A percentile compares a stretch with the other conserved stretches of the same genome.
phyloP scores from a whole-genome alignment of 1,140 invertebrate species.

The Watersipora subatra region DNA sequence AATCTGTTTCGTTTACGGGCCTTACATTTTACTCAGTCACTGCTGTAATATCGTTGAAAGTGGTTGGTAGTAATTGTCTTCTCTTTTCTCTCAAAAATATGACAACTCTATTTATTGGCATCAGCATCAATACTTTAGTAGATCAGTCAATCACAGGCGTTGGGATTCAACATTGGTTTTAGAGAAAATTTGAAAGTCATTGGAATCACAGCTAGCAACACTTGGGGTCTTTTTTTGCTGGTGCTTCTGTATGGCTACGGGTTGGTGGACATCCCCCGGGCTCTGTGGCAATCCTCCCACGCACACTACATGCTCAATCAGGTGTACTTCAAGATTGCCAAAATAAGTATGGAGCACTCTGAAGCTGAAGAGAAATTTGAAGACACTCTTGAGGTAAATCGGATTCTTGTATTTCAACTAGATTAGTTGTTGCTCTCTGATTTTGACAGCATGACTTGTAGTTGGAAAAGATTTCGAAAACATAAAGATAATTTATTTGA shows the following conservation, averaged over 20 bases:
- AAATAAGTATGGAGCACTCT: slow-evolving; percentile 85
- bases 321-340: slow-evolving; percentile 92
- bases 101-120: no score
- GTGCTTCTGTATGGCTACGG: slow-evolving; percentile 90
- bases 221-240: slow-evolving; percentile 92
- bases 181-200: slow-evolving; percentile 85
- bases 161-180: no score
- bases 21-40: no score
- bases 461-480: no score
- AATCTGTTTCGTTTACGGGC: no score
- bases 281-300: slow-evolving; percentile 69
- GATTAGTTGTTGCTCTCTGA: neutral
- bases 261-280: slow-evolving; percentile 82
- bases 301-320: slow-evolving; percentile 52
- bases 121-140: no score
- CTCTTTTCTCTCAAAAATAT: no score
- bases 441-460: no score
- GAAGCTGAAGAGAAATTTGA: slow-evolving; percentile 91
- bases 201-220: slow-evolving; percentile 95
- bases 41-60: no score
- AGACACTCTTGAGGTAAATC: slow-evolving; percentile 69
- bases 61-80: no score
- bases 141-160: no score
- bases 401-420: neutral
- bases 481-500: no score